Base-by-base conservation (phyloP, 2,113 vertebrate species). In the Ciconia maguari region DNA sequence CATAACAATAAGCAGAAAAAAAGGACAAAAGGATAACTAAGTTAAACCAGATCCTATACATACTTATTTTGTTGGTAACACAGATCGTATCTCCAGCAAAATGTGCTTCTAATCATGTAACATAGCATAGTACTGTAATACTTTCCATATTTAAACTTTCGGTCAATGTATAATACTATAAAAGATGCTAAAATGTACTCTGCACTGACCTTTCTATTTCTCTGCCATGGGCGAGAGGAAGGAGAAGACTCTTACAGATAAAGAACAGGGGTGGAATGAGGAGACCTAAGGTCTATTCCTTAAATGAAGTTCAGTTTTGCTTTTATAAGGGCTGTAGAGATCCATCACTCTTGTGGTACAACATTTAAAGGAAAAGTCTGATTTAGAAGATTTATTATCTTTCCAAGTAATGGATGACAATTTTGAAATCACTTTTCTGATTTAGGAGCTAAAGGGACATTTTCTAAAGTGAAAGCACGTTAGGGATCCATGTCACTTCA, bases 71-170 rank as follows among this genome's bases (percentile, higher is more conserved):
- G 94, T 94, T 97, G 97, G 96, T 95, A 97, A 98, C 91, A 94
- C 76, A 95, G 97, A 98, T 98, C 87, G 25, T 97, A 98, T 98
- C 97, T 97, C 86, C 86, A 94, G 94, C 64, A 95, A 97, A 98
- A 98, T 95, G 97, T 98, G 98, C 96, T 98, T 98, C 93, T 96
- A 97, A 98, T 98, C 96, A 97, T 70, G 92, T 87, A 97, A 93
- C 87, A 90, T 91, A 98, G 85, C 95, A 90, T 93, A 92, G 93
- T 92, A 90, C 92, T 90, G 57, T 98, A 98, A 98, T 98, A 94
- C 92, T 97, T 98, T 98, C 98, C 98, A 98, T 97, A 97, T 97
- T 98, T 97, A 92, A 96, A 66, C 14, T 89, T 95, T 93, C 77
- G 77, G 83, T 87, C 62, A 81, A 81, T 46, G 81, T 78, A 60